phyloP scores from a whole-genome alignment of 2,888 invertebrate species.

The Stenichneumon culpator region DNA sequence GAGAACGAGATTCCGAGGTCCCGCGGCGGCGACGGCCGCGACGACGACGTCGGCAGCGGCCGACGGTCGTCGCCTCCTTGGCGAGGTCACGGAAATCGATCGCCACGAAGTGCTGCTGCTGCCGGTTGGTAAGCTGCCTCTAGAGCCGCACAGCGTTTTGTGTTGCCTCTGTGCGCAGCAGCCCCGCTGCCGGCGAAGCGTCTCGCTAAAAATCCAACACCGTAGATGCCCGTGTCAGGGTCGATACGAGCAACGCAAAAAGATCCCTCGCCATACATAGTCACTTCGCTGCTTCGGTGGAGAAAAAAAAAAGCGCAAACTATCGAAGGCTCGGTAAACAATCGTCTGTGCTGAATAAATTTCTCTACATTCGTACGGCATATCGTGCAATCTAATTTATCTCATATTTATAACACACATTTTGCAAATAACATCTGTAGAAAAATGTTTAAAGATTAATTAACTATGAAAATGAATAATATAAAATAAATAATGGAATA shows the following conservation, averaged over 20 bases:
- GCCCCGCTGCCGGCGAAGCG: constrained; percentile 19
- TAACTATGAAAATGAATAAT: background rate
- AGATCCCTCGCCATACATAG: background rate
- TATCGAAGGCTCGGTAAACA: background rate
- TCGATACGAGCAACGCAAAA: constrained; percentile 32
- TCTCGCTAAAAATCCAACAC: constrained; percentile 32
- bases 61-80: constrained; percentile 74
- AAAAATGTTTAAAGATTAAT: background rate
- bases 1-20: constrained; percentile 72
- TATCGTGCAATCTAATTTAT: background rate
- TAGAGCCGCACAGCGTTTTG: constrained; percentile 1
- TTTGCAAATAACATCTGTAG: background rate
- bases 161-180: constrained; percentile 26
- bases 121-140: constrained; percentile 1
- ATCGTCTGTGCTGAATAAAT: background rate
- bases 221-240: constrained; percentile 29
- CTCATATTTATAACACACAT: background rate
- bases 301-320: background rate
- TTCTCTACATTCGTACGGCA: background rate
- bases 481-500: no score
- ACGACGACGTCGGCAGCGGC: constrained; percentile 54
- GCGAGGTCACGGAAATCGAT: constrained; percentile 75
- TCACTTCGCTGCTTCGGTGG: background rate
- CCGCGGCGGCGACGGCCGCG: constrained; percentile 64
- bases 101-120: constrained; percentile 58